These are phyloP conservation scores for Syngnathus floridae DNA, from an alignment of 2,113 vertebrate genomes.

Conservation along the genomic window DNA sequence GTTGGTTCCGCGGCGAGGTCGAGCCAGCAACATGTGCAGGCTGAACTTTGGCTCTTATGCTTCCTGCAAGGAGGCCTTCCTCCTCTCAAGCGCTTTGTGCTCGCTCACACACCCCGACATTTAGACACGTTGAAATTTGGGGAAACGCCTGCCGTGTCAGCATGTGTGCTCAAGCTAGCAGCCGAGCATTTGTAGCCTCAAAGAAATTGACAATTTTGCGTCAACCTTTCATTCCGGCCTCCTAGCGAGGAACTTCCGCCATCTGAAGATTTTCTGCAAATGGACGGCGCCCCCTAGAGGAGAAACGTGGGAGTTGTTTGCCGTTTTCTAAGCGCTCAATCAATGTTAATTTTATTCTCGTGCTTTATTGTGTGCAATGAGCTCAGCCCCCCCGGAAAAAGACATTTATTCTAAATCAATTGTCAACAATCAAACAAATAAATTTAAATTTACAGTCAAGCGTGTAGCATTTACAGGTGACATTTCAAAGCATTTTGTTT, in stretches of 20 bases:
- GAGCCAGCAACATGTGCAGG: constrained; percentile 68
- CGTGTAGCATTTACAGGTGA: constrained; percentile 55
- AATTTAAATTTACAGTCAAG: constrained; percentile 57
- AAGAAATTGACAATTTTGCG: background rate
- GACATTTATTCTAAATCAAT: constrained; percentile 59
- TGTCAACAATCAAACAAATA: constrained; percentile 52
- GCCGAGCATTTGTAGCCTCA: background rate
- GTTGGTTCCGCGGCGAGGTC: constrained; percentile 36
- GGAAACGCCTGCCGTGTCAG: constrained; percentile 2
- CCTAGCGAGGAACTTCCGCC: background rate
- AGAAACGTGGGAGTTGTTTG: background rate
- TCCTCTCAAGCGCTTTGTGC: constrained; percentile 9
- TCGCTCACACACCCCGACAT: constrained; percentile 11
- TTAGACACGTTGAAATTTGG: background rate
- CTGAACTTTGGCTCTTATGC: constrained; percentile 62
- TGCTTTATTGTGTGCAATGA: background rate
- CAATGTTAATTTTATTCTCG: constrained; percentile 11
- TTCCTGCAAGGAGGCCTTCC: constrained; percentile 62
- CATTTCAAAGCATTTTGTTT: constrained; percentile 8
- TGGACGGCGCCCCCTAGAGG: constrained; percentile 29
- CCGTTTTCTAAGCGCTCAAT: background rate
- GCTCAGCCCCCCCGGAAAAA: constrained; percentile 39
- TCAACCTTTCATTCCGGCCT: background rate
- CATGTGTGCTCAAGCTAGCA: background rate
- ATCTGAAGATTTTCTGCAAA: background rate